Evolutionary conservation across 1,140 invertebrate species (phyloP).

Genomic region (Drosophila kanapiae): DNA sequence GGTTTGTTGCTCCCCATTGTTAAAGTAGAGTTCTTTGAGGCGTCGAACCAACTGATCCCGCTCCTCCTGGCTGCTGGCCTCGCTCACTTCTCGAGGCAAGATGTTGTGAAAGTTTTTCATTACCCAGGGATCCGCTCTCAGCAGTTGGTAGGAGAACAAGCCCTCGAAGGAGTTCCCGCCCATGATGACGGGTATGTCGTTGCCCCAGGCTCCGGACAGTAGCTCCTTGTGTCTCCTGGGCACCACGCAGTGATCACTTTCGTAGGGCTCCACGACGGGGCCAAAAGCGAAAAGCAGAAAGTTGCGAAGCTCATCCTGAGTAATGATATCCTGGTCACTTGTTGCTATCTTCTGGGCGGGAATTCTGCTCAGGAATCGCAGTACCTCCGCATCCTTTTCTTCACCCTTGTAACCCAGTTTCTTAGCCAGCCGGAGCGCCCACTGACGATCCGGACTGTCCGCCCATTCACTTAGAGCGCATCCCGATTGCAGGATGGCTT

Average conservation of each 20-base stretch:
- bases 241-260: conserved; percentile 60
- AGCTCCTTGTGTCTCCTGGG: conserved; percentile 61
- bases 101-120: conserved; percentile 56
- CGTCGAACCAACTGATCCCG: conserved; percentile 41
- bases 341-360: conserved; percentile 87
- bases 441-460: conserved; percentile 39
- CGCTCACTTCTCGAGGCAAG: conserved; percentile 60
- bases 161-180: conserved; percentile 83
- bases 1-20: conserved; percentile 38
- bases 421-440: conserved; percentile 31
- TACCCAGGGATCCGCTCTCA: conserved; percentile 44
- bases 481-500: conserved; percentile 87
- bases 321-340: conserved; percentile 45
- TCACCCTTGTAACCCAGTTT: conserved; percentile 1
- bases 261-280: conserved; percentile 73
- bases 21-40: conserved; percentile 61
- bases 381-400: conserved; percentile 6
- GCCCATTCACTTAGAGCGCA: conserved; percentile 84
- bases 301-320: conserved; percentile 51
- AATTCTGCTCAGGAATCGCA: background rate
- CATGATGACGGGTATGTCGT: conserved; percentile 85
- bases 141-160: conserved; percentile 57
- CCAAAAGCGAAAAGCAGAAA: conserved; percentile 61
- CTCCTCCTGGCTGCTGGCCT: conserved; percentile 48
- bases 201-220: conserved; percentile 65